A percentile compares a stretch with the other conserved stretches of the same genome.
phyloP scores from a whole-genome alignment of 1,140 invertebrate species.

The Lasioglossum albipes region DNA sequence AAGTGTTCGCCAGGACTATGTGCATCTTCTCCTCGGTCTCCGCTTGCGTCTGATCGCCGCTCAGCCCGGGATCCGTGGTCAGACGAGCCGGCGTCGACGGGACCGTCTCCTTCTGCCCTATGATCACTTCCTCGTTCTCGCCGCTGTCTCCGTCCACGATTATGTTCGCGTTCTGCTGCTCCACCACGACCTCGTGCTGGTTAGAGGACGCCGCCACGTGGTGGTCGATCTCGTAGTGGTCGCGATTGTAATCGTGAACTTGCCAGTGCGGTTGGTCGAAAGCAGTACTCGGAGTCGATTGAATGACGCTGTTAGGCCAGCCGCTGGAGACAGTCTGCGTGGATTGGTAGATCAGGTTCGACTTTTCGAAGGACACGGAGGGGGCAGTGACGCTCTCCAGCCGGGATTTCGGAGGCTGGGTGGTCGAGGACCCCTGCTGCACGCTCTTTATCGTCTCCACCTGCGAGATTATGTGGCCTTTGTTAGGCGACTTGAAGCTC shows the following conservation, averaged over 20 bases:
- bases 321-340: constrained; percentile 64
- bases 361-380: constrained; percentile 80
- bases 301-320: constrained; percentile 41
- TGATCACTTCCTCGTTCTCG: constrained; percentile 63
- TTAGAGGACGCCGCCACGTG: constrained; percentile 65
- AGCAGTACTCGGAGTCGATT: constrained; percentile 12
- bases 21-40: constrained; percentile 61
- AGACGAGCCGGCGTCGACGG: background rate
- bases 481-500: background rate
- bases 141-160: constrained; percentile 64
- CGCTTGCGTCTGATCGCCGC: constrained; percentile 20
- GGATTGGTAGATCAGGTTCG: constrained; percentile 83
- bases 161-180: constrained; percentile 70
- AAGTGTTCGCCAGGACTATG: constrained; percentile 68
- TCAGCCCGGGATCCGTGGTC: background rate
- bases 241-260: constrained; percentile 60
- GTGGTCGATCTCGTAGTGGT: constrained; percentile 64
- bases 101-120: constrained; percentile 56
- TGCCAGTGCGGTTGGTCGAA: constrained; percentile 70
- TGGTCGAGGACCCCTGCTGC: constrained; percentile 23
- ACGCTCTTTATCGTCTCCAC: constrained; percentile 60
- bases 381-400: constrained; percentile 68
- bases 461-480: constrained; percentile 44
- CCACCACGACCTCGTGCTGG: constrained; percentile 66
- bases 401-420: constrained; percentile 43